Conservation (phyloP, 2,113 vertebrate genomes). For the Pituophis catenifer region DNA sequence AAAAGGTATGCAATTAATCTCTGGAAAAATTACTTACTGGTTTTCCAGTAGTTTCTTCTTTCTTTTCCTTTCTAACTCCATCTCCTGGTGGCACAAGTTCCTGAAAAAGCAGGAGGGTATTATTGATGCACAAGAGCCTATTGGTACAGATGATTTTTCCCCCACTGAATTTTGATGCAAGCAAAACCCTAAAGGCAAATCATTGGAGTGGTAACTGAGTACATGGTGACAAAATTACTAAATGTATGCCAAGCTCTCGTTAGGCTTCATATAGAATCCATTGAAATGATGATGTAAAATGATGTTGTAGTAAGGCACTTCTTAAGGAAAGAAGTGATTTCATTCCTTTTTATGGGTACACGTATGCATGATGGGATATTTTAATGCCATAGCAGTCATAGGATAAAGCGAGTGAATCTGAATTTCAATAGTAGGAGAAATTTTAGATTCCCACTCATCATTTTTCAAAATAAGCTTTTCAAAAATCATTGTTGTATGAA, state of each 20-base stretch:
- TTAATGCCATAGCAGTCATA: background rate
- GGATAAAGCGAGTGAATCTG: background rate
- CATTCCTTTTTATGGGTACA: background rate
- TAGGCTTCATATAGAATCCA: background rate
- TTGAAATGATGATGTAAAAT: background rate
- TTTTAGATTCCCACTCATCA: background rate
- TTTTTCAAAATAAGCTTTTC: background rate
- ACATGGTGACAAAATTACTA: background rate
- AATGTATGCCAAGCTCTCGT: background rate
- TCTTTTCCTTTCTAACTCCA: background rate
- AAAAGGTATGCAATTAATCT: background rate
- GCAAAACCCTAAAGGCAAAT: background rate
- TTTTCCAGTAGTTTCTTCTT: background rate
- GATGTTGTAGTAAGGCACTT: background rate
- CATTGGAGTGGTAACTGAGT: background rate
- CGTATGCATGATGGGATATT: background rate
- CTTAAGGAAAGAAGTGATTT: background rate
- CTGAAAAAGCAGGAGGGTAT: background rate
- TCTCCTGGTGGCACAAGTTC: conserved; percentile 20
- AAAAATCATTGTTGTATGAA: background rate
- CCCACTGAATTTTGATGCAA: background rate
- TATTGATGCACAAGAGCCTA: background rate
- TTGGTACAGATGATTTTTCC: background rate
- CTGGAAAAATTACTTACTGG: background rate
- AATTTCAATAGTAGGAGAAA: background rate